Conservation (phyloP, 2,888 invertebrate species). For the Acanthococcus lagerstroemiae region DNA sequence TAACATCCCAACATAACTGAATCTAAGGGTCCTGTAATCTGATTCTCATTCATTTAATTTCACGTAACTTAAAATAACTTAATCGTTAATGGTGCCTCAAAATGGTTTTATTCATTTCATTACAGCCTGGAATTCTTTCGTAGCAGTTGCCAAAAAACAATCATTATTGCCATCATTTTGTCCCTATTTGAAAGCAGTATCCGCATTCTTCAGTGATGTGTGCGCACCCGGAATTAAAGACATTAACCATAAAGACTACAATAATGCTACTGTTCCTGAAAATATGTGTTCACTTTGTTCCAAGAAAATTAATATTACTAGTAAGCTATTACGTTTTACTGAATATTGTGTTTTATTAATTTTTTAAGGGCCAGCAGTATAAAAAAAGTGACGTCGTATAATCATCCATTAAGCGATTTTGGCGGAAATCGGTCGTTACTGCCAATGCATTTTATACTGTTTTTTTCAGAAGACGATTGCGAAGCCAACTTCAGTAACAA, state of each 20-base stretch:
- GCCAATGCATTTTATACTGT: too few species aligned
- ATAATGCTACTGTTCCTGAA: constrained; percentile 1
- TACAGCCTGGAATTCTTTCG: constrained; percentile 10
- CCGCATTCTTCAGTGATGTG: constrained; percentile 7
- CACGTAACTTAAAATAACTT: too few species aligned
- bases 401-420: too few species aligned
- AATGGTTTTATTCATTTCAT: constrained; percentile 46
- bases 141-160: not conserved
- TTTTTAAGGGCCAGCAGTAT: not conserved
- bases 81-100: too few species aligned
- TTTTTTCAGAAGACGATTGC: constrained; percentile 10
- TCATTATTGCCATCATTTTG: not conserved
- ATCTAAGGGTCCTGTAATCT: too few species aligned
- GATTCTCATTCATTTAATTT: too few species aligned
- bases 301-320: not conserved
- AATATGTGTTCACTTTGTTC: constrained; percentile 10
- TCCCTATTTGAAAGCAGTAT: constrained; percentile 4
- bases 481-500: constrained; percentile 8
- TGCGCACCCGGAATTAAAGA: constrained; percentile 10
- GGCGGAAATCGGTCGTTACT: too few species aligned
- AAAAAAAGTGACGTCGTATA: not conserved
- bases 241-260: constrained; percentile 8
- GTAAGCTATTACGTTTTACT: not conserved
- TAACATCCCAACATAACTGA: too few species aligned
- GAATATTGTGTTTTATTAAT: not conserved